Evolutionary conservation across 1,140 invertebrate genomes (phyloP), one percentile per base, ranked within the genome.

Genomic region (Parasteatoda tepidariorum): DNA sequence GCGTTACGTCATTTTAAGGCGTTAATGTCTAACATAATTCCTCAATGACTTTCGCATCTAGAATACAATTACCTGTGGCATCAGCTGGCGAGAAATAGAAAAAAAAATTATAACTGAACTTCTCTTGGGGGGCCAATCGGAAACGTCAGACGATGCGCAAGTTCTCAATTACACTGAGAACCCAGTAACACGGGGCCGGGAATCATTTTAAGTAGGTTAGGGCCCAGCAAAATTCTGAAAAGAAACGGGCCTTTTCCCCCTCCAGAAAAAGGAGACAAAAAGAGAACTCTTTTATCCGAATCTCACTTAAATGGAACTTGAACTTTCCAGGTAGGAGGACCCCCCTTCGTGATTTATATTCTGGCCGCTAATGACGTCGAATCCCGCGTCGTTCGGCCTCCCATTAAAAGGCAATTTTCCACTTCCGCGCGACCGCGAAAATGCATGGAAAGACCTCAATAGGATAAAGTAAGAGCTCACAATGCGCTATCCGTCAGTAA

Each of bases 331-430:
- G 76, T 79, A 79, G 76, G 74, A 66, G 41, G 74, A 48, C 66
- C 62, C 54, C 61, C 75, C 62, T 26, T 55, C 26, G 78, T 82
- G 78, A 82, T 82, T 82, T 82, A 82, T 82, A 82, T 82, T 82
- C 78, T 66, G 66, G 76, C 67, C 67, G 78, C 67, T 82, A 82
- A 82, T 82, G 78, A 82, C 78, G 78, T 28, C 67, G 31, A 70
- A 70, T 57, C 78, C 48, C 26, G 76, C 74, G 64, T 79, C 48
- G 76, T 64, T 61, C 41, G 76, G 38, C 41, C 67, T 41, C 66
- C 78, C 67, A 82, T 82, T 82, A 82, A 82, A 82, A 82, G 78
- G 78, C 78, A 82, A 82, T 82, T 82, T 82, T 82, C 78, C 78
- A 82, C 78, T 82, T 82, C 78, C 78, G 31, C 33, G 67, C 48